Base-by-base conservation (phyloP, 2,797 vertebrate genomes). In the Champsocephalus gunnari region DNA sequence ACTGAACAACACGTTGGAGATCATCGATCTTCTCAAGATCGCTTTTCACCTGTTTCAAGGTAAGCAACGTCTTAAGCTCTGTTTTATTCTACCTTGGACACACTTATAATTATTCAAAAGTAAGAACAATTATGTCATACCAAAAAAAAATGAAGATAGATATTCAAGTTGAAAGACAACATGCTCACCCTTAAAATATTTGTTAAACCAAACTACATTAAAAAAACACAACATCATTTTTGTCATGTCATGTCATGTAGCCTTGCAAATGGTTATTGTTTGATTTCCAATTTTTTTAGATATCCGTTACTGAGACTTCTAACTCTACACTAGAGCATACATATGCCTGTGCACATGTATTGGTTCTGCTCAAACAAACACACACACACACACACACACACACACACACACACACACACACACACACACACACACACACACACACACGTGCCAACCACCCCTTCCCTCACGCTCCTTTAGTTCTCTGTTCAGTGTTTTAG, bases 21-120 rank as follows among this genome's bases (percentile, higher is more conserved):
- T 49, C 55, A 57, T 12, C 63, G 64, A 49, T 65, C 63, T 53
- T 86, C 68, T 55, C 70, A 71, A 34, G 68, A 83, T 28, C 70
- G 51, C 13, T 72, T 77, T 69, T 81, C 86, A 47, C 28, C 71
- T 49, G 34, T 48, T 71, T 70, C 61, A 85, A 86, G 91, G 93
- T 94, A 89, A 88, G 86, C 44, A 53, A 56, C 51, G 5, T 21
- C 9, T 71, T 53, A 14, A 56, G 3, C 9, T n/a, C 34, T 59
- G 1, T 50, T 3, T 1, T 38, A 2, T 32, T 63, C 1, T 47
- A 12, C 11, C 60, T 66, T 9, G 58, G 21, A 63, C 19, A 62
- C 49, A 61, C 58, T 53, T 63, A 34, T 3, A 59, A 19, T 43
- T 65, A 54, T 53, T 69, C 5, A 44, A 67, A 32, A n/a, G 38